Evolutionary conservation across 2,888 invertebrate genomes (phyloP).

Genomic region (Drosophila demipolita): DNA sequence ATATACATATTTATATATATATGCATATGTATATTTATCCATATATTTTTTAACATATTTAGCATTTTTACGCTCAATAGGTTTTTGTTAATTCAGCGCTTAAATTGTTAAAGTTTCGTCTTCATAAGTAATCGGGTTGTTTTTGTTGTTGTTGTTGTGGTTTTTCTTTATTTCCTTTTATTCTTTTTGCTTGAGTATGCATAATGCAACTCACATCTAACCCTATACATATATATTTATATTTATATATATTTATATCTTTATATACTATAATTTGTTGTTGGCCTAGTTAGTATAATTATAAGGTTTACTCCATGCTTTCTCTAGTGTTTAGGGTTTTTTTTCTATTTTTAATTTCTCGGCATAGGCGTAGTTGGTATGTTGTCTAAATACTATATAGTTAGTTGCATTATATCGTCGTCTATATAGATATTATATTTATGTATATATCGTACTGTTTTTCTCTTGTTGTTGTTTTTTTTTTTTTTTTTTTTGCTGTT

Average conservation of each 20-base stretch:
- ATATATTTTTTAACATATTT: slow-evolving; percentile 28
- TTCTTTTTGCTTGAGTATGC: slow-evolving; percentile 6
- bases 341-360: slow-evolving; percentile 2
- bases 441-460: slow-evolving; percentile 30
- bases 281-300: slow-evolving; percentile 67
- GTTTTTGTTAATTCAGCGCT: slow-evolving; percentile 51
- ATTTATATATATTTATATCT: slow-evolving; percentile 29
- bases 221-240: slow-evolving; percentile 12
- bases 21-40: slow-evolving; percentile 16
- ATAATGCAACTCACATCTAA: slow-evolving; percentile 8
- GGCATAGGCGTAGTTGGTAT: slow-evolving; percentile 66
- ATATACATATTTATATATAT: slow-evolving; percentile 16
- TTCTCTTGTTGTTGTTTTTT: slow-evolving; percentile 37
- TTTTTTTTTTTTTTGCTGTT: slow-evolving; percentile 39
- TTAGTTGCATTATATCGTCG: slow-evolving; percentile 61
- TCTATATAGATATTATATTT: slow-evolving; percentile 30
- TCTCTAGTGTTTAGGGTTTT: slow-evolving; percentile 33
- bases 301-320: slow-evolving; percentile 48
- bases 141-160: background rate
- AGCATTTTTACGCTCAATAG: slow-evolving; percentile 42
- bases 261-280: slow-evolving; percentile 64
- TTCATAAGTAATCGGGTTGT: slow-evolving; percentile 47
- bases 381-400: slow-evolving; percentile 52
- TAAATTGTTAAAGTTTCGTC: slow-evolving; percentile 39
- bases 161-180: background rate